These are phyloP conservation scores for Aramus guarauna DNA, from an alignment of 2,113 vertebrate species.

Conservation along the genomic window DNA sequence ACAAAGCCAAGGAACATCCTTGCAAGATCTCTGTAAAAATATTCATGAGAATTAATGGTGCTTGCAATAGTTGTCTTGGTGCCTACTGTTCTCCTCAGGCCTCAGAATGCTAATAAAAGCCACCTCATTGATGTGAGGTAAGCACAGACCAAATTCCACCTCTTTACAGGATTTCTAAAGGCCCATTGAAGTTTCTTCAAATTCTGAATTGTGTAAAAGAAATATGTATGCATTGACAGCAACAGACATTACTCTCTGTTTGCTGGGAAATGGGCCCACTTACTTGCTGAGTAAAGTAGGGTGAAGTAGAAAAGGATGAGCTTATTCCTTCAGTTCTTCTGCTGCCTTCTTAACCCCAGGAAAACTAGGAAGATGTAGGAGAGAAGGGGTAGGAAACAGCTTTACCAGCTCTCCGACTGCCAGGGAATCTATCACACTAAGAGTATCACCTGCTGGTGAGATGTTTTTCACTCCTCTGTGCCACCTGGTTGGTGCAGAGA, in stretches of 20 bases:
- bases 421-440: background rate
- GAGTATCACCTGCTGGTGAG: background rate
- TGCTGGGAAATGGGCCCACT: background rate
- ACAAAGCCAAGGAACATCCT: background rate
- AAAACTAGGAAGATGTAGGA: background rate
- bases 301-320: background rate
- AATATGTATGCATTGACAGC: background rate
- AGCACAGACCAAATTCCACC: background rate
- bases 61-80: background rate
- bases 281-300: background rate
- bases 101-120: background rate
- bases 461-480: background rate
- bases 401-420: background rate
- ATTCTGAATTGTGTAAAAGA: background rate
- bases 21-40: conserved; percentile 1
- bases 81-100: background rate
- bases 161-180: background rate
- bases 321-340: background rate
- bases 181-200: background rate
- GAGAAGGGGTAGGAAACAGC: background rate
- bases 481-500: background rate
- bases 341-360: background rate
- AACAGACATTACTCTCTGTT: background rate
- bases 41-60: background rate
- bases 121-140: background rate